Evolutionary conservation across 2,113 vertebrate species (phyloP), one percentile per base, ranked within the genome.

Genomic region (Poecilia latipinna): DNA sequence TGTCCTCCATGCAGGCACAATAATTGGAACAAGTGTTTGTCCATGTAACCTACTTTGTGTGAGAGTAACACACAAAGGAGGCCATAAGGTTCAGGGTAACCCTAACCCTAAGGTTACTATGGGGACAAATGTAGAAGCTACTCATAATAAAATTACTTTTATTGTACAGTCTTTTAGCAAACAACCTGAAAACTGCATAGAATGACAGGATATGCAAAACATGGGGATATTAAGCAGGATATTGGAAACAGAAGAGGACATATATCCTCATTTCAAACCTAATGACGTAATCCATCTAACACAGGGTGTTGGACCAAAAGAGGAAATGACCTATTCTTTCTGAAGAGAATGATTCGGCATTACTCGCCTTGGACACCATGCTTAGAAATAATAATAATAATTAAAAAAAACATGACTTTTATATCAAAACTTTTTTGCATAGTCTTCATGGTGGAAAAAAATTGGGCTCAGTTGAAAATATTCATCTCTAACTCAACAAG

Each of bases 141-240:
- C 68, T 69, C 67, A 70, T 70, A 65, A 69, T 64, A 75, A 54
- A 70, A 42, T 61, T 48, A 67, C 33, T 42, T 75, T 72, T 57
- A 70, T 12, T 26, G 22, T 32, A 8, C 33, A 37, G 35, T 61
- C 32, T 72, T 61, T 31, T 54, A 26, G 22, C 13, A 57, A 72
- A 73, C 22, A 44, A 22, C 48, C 44, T 57, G 13, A 71, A 13
- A 29, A 29, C 35, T 68, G 42, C 12, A 8, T 7, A n/a, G 3
- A 48, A 57, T 0, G 26, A 61, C 3, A 28, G 19, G 10, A 39
- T 24, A 68, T 28, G 35, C 33, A 71, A 60, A 64, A n/a, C 26
- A 15, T 62, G 31, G 22, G 22, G 24, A 19, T 48, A 39, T 64
- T 28, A 54, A 54, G 1, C n/a, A 44, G n/a, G 33, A 68, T 28